Evolutionary conservation across 2,113 vertebrate species (phyloP), one percentile per base, ranked within the genome.

Genomic region (Puntigrus tetrazona): DNA sequence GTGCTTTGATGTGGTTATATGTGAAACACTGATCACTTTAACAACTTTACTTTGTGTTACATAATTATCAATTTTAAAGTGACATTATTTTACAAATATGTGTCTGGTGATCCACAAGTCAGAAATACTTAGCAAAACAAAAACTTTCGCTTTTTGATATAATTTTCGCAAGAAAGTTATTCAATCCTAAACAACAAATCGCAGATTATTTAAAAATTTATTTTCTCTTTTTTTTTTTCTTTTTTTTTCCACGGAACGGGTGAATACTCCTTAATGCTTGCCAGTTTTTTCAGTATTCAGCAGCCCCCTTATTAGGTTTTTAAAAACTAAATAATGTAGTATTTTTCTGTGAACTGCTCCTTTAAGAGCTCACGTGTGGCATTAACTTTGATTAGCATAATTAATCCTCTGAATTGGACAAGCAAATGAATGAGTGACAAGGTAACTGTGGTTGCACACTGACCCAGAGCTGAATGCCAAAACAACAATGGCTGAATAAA

Each of bases 401-500:
- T 82, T 81, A 70, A 70, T 70, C 65, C 47, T 82, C 63, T 82
- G 63, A 70, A 82, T 82, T 52, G 79, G 65, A 70, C 79, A 82
- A 82, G 65, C 79, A 82, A 82, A 82, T 50, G 29, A 82, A 82
- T 82, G 79, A 69, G 13, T 70, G 79, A 82, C 65, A 82, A 50
- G 43, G 65, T 67, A 55, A 82, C 79, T 82, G 79, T 70, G 79
- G 65, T 70, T 38, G 63, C 63, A 67, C 29, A 50, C 79, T 82
- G 45, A 69, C 79, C 65, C 7, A 52, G 47, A 69, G 79, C 43
- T 70, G 65, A 70, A 82, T 82, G 45, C 3, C 25, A 82, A 82
- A 70, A 69, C 31, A 82, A 82, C 79, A 82, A 82, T 82, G 79
- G 22, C 7, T 34, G 65, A 69, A 82, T 70, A 70, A 82, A 82